Evolutionary conservation across 2,888 invertebrate genomes (phyloP).

Genomic region (Coremacera marginata): DNA sequence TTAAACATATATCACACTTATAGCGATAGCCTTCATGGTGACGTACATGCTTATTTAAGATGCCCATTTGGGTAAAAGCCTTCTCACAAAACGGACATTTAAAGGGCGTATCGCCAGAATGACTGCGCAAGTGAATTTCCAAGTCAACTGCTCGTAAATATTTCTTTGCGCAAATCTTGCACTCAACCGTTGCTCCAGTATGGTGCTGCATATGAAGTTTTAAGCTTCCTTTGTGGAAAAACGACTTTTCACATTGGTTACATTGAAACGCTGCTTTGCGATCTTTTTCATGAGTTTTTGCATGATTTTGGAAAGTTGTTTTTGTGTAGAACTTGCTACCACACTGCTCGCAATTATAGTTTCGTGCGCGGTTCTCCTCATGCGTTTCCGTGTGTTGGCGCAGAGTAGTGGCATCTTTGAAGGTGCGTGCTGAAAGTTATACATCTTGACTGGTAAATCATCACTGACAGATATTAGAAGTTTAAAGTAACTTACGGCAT

Average conservation of each 20-base stretch:
- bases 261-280: conserved; percentile 46
- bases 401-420: conserved; percentile 45
- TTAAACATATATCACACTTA: conserved; percentile 49
- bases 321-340: conserved; percentile 49
- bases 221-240: conserved; percentile 50
- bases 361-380: conserved; percentile 47
- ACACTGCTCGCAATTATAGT: conserved; percentile 49
- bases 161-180: conserved; percentile 49
- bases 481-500: conserved; percentile 41
- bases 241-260: conserved; percentile 48
- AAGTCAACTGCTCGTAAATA: conserved; percentile 50
- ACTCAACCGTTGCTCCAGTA: conserved; percentile 47
- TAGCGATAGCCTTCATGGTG: conserved; percentile 49
- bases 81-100: conserved; percentile 49
- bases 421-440: conserved; percentile 38
- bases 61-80: conserved; percentile 38
- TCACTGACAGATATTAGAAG: not conserved
- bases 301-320: conserved; percentile 47
- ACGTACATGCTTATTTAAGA: conserved; percentile 46
- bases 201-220: conserved; percentile 49
- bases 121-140: conserved; percentile 49
- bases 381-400: conserved; percentile 49
- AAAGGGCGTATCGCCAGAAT: conserved; percentile 51
- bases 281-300: conserved; percentile 46
- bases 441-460: too few species aligned